Conservation (phyloP, 2,113 vertebrate species). For the Chitala chitala region DNA sequence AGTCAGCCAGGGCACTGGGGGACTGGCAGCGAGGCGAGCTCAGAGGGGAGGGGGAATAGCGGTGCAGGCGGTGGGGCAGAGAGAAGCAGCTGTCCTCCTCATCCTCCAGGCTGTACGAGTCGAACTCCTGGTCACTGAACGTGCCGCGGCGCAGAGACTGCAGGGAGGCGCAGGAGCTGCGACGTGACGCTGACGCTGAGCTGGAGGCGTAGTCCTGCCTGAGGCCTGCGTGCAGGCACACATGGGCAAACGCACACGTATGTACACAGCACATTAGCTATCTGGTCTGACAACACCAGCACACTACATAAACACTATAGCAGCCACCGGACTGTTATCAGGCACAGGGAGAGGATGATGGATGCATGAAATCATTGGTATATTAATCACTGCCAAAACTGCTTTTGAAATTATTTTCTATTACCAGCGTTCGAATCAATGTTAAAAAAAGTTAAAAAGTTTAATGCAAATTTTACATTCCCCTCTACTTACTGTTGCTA, state of each 20-base stretch:
- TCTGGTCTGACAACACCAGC: not conserved
- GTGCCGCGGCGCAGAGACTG: slow-evolving; percentile 79
- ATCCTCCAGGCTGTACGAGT: slow-evolving; percentile 80
- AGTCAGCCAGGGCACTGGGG: slow-evolving; percentile 64
- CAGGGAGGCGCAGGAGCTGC: slow-evolving; percentile 80
- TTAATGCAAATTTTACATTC: not conserved
- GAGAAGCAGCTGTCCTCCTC: slow-evolving; percentile 73
- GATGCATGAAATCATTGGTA: not conserved
- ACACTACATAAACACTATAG: not conserved
- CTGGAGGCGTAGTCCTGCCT: slow-evolving; percentile 84
- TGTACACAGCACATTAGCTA: not conserved
- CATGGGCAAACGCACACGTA: not conserved
- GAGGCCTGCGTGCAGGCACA: slow-evolving; percentile 61
- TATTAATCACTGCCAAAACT: not conserved
- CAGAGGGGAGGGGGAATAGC: slow-evolving; percentile 75
- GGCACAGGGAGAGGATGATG: not conserved
- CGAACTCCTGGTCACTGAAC: slow-evolving; percentile 88
- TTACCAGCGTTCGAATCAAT: too few relatives aligned
- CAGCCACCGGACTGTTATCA: too few relatives aligned
- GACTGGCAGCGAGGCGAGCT: slow-evolving; percentile 81
- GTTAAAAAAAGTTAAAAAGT: too few relatives aligned
- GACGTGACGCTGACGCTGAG: slow-evolving; percentile 73
- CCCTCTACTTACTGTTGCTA: not conserved
- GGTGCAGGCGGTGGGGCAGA: slow-evolving; percentile 58
- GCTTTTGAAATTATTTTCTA: not conserved